Evolutionary conservation across 2,888 invertebrate genomes (phyloP), one percentile per base, ranked within the genome.

Genomic region (Odontocerum albicorne): DNA sequence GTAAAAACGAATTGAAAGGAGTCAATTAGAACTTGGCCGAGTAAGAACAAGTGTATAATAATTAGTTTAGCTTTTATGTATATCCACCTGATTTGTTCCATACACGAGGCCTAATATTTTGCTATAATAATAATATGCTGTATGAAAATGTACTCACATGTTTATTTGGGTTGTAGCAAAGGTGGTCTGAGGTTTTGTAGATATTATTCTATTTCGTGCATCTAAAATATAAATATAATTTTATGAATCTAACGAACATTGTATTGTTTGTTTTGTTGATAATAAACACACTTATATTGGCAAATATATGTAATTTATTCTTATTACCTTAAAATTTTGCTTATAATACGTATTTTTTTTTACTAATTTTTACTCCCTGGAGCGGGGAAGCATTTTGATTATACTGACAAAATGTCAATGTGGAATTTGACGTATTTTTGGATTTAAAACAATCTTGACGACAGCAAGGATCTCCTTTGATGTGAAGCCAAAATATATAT

Each of bases 241-340:
- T 36, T 7, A 52, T 57, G 40, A 60, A 46, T 36, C 44, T 44
- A 47, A 60, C 49, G 38, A 54, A 57, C 46, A 53, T 49, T 61
- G 61, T 61, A 60, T 51, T 49, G 55, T 60, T 60, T 60, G 60
- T 58, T 60, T 58, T 61, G 61, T 61, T 61, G 57, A 60, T 50
- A 61, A 57, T 56, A 61, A 61, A 61, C 52, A 55, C 57, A 60
- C 54, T 60, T 57, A 57, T 61, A 61, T 61, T 61, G 61, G 53
- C 27, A 31, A n/a, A n/a, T n/a, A n/a, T n/a, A n/a, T n/a, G n/a
- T n/a, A n/a, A n/a, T n/a, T n/a, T n/a, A n/a, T n/a, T n/a, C n/a
- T n/a, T n/a, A n/a, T n/a, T n/a, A n/a, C n/a, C n/a, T n/a, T n/a
- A n/a, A n/a, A n/a, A n/a, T n/a, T n/a, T n/a, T n/a, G n/a, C n/a